These are phyloP conservation scores for Lasioglossum zephyrum DNA, from an alignment of 2,888 invertebrate species.

Conservation along the genomic window DNA sequence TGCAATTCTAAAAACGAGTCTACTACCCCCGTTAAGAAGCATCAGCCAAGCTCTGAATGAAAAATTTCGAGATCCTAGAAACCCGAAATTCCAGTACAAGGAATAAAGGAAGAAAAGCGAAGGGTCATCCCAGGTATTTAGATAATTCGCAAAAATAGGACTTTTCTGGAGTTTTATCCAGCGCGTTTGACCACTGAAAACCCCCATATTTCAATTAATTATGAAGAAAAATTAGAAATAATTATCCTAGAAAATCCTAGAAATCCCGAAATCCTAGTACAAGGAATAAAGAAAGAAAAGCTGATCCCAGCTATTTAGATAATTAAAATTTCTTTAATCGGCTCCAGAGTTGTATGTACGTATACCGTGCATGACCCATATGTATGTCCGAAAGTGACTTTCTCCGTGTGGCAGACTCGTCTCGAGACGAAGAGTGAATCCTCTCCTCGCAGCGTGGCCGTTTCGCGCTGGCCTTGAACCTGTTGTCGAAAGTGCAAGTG, in stretches of 20 bases:
- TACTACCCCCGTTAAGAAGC: too few relatives aligned
- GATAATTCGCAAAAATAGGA: too few relatives aligned
- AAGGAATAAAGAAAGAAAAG: not conserved
- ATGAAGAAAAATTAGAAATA: too few relatives aligned
- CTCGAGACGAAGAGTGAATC: slow-evolving; percentile 61
- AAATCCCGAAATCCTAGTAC: too few relatives aligned
- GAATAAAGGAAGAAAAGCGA: too few relatives aligned
- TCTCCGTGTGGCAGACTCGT: slow-evolving; percentile 64
- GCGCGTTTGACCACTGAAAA: too few relatives aligned
- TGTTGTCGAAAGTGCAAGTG: slow-evolving; percentile 73
- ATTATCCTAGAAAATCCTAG: too few relatives aligned
- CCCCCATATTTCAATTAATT: too few relatives aligned
- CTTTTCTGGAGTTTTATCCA: too few relatives aligned
- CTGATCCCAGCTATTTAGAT: not conserved
- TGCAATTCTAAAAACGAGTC: too few relatives aligned
- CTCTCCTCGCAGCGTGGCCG: slow-evolving; percentile 9
- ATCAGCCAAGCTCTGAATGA: not conserved
- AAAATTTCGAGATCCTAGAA: not conserved
- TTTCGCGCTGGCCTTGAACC: slow-evolving; percentile 64
- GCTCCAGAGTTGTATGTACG: too few relatives aligned
- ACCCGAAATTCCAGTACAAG: not conserved
- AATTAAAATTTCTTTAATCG: not conserved
- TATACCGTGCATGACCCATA: slow-evolving; percentile 29
- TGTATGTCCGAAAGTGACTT: slow-evolving; percentile 58
- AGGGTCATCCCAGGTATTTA: too few relatives aligned